Percentiles rank a stretch among this genome's conserved stretches.
These are phyloP conservation scores for Panorpa germanica DNA, from an alignment of 2,888 invertebrate species.

Conservation along the genomic window DNA sequence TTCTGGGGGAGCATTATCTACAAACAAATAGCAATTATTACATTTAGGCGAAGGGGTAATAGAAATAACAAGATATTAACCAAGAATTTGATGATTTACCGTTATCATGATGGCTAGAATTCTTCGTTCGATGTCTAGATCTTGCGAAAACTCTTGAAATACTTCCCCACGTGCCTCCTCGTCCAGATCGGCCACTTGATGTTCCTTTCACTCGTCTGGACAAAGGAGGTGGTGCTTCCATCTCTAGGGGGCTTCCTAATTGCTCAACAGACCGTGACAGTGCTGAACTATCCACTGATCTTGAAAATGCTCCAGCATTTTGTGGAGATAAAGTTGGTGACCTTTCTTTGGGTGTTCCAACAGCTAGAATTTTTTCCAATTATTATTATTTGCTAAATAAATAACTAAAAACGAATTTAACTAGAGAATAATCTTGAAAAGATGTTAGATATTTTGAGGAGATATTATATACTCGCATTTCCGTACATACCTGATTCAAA, in stretches of 20 bases:
- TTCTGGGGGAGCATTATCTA: conserved; percentile 15
- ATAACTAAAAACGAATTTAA: conserved; percentile 4
- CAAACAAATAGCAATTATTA: too few species aligned
- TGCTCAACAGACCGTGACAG: conserved; percentile 43
- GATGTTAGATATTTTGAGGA: neutral
- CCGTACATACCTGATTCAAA: too few species aligned
- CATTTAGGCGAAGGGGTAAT: too few species aligned
- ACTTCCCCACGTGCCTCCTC: conserved; percentile 74
- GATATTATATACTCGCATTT: too few species aligned
- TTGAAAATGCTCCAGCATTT: conserved; percentile 54
- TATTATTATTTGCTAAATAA: too few species aligned
- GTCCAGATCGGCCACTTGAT: conserved; percentile 29
- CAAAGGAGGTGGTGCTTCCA: conserved; percentile 38
- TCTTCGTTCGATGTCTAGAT: conserved; percentile 64
- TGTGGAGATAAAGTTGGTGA: conserved; percentile 69
- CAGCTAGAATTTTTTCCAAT: conserved; percentile 25
- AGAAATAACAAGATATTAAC: neutral
- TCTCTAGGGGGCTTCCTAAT: conserved; percentile 56
- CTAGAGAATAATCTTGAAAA: neutral
- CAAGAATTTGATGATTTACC: conserved; percentile 23
- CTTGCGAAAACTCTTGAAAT: conserved; percentile 80
- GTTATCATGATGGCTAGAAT: conserved; percentile 45
- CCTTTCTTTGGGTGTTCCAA: conserved; percentile 66
- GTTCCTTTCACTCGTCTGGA: conserved; percentile 22
- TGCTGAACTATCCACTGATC: conserved; percentile 27